phyloP scores from a whole-genome alignment of 1,140 invertebrate species.

The Argopecten irradians region DNA sequence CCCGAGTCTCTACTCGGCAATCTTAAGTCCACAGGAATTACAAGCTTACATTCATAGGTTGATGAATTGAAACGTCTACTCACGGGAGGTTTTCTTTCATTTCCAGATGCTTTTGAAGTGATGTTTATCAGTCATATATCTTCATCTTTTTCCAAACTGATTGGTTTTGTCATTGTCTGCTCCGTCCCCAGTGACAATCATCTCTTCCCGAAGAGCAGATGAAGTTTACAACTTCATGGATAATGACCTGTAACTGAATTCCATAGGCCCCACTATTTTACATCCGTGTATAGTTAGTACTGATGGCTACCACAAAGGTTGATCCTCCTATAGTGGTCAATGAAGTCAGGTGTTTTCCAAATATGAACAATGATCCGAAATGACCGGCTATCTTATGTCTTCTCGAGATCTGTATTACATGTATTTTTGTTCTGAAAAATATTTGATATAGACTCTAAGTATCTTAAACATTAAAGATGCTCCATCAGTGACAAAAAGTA shows the following conservation, averaged over 20 bases:
- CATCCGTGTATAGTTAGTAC: no score
- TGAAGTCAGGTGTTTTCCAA: no score
- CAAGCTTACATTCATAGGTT: not conserved
- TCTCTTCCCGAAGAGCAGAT: not conserved
- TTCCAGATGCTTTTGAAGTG: not conserved
- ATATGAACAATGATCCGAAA: no score
- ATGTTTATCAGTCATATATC: not conserved
- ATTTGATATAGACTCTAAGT: no score
- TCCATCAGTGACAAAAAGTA: no score
- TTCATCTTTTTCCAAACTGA: not conserved
- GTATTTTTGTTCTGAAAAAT: no score
- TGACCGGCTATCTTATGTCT: no score
- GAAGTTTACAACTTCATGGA: not conserved
- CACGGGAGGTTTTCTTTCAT: not conserved
- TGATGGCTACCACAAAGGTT: no score
- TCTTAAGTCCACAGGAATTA: not conserved
- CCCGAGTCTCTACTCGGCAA: not conserved
- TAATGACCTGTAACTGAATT: not conserved
- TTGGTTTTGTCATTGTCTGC: not conserved
- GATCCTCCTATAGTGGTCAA: no score
- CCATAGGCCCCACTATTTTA: no score
- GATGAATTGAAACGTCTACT: not conserved
- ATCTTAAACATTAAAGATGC: no score
- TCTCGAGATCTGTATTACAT: no score
- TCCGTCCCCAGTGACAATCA: not conserved